A percentile compares a stretch with the other conserved stretches of the same genome.
Conservation (phyloP, 2,113 vertebrate genomes). For the Heterocephalus glaber region DNA sequence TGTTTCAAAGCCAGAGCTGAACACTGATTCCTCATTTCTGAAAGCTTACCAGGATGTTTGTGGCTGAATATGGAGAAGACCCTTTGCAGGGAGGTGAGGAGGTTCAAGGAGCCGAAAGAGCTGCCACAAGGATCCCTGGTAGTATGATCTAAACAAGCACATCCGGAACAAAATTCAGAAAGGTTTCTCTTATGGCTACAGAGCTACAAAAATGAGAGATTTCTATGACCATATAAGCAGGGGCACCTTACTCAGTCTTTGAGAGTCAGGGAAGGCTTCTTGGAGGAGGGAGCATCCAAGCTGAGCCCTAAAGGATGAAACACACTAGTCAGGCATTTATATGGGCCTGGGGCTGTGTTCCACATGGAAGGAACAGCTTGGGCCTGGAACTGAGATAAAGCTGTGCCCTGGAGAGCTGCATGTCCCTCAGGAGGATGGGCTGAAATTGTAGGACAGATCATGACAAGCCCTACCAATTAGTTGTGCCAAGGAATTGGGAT, state of each 20-base stretch:
- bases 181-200: background rate
- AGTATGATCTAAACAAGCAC: background rate
- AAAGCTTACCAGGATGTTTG: background rate
- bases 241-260: background rate
- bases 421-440: background rate
- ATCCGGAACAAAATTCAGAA: background rate
- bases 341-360: rapidly evolving
- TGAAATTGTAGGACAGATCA: rapidly evolving
- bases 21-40: background rate
- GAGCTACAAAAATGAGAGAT: background rate
- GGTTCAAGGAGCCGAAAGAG: background rate
- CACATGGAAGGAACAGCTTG: too few relatives aligned
- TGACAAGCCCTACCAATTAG: rapidly evolving
- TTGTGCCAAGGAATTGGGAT: background rate
- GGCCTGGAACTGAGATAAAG: rapidly evolving
- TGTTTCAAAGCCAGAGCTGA: slow-evolving; percentile 5
- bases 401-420: rapidly evolving
- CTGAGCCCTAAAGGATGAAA: background rate
- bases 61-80: background rate
- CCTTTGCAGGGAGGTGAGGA: background rate
- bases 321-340: background rate
- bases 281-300: background rate
- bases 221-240: background rate
- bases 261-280: background rate
- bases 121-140: background rate